Evolutionary conservation across 2,797 vertebrate genomes (phyloP), one percentile per base, ranked within the genome.

Genomic region (Vultur gryphus): DNA sequence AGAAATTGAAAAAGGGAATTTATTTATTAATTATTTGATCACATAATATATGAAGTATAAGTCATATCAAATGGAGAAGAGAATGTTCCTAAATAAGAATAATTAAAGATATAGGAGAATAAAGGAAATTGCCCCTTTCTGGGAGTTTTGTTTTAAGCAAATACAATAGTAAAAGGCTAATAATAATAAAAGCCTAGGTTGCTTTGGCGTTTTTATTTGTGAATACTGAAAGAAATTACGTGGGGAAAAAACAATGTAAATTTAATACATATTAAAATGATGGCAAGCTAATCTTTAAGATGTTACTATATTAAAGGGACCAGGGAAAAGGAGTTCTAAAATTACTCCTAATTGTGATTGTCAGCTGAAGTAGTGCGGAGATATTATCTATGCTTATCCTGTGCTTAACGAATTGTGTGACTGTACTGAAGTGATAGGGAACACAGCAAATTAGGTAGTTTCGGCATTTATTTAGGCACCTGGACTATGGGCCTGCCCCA

Each of bases 331-430:
- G 78, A 85, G 49, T 25, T 83, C 48, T 80, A 73, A 80, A 94
- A 93, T 90, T 44, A 37, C 71, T 83, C 48, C 39, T 89, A 93
- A 87, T 85, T 93, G 69, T 93, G 69, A 90, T 46, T 90, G 72
- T 71, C 61, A 84, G 52, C 72, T 73, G 72, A 84, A 86, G n/a
- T 20, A 57, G 39, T 1, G 3, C 5, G 2, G 64, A 84, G 95
- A 62, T 77, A 58, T 65, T 80, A 66, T 89, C 78, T 87, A 1
- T 73, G 83, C 79, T 89, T 94, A 69, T 41, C 92, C 75, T 26
- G 58, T 29, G 70, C 89, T 79, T 79, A 87, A 35, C 3, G 16
- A 92, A 35, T 77, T 72, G 89, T 81, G 69, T 58, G 82, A 16
- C 71, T 76, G 7, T 13, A n/a, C 62, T 16, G 35, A 33, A 49